Base-by-base conservation (phyloP, 2,888 invertebrate genomes). In the Cremastinae sp. region DNA sequence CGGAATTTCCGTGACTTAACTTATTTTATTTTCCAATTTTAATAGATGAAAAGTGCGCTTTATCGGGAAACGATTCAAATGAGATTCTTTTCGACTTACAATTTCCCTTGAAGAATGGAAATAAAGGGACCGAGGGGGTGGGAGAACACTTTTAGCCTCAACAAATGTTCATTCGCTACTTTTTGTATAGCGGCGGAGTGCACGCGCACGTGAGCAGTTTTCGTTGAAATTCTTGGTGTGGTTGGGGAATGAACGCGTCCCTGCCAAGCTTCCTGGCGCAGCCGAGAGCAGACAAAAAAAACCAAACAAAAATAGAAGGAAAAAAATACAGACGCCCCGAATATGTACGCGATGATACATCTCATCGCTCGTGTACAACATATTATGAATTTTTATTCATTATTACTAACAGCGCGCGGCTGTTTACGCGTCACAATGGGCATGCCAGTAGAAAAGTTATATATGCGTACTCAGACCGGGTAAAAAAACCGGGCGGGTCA, bases 321-420 rank as follows among this genome's bases (percentile, higher is more conserved):
- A 73, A 73, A 65, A 74, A 37, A 62, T 53, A 61, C 58, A 66
- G 4, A 16, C 81, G 82, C 84, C 82, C 82, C 61, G 76, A 72
- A 84, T 82, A 81, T 53, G 82, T 80, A 80, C 78, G 71, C 78
- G 82, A 80, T 80, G 82, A 84, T 81, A 79, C 79, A 83, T 82
- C 81, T 79, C n/a, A n/a, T n/a, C 75, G 75, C 47, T 77, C 72
- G 76, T 72, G 78, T 71, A 49, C 62, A 58, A 14, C 80, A 71
- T 78, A 82, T 83, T 84, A 83, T 82, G 81, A 83, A 83, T 83
- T 84, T 83, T 79, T 76, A 70, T 74, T 73, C 80, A 80, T 82
- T 81, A 83, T 79, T 71, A 79, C 74, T 43, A 8, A 18, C 28
- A 68, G 66, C 56, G 39, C 16, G 20, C 9, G 20, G 14, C 1